A percentile compares a stretch with the other conserved stretches of the same genome.
Evolutionary conservation across 2,113 vertebrate genomes (phyloP).

Genomic region (Bucco capensis): DNA sequence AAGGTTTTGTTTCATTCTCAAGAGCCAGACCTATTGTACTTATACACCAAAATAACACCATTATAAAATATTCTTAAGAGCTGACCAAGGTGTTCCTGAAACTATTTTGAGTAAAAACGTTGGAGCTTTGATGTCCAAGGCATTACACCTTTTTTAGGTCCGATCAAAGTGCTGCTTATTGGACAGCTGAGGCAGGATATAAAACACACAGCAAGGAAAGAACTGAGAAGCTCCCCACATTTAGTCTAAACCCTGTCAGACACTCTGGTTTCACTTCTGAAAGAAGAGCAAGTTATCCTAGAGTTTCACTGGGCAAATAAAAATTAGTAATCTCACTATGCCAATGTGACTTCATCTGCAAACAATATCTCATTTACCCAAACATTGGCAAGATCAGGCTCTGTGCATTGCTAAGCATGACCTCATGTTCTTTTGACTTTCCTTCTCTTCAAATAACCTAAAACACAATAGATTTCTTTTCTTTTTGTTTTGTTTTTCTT

Average conservation of each 20-base stretch:
- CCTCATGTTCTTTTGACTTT: conserved; percentile 35
- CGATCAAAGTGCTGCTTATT: background rate
- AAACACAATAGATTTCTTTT: conserved; percentile 56
- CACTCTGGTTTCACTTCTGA: background rate
- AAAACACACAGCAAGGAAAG: background rate
- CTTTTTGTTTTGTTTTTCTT: no score
- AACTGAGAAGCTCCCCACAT: background rate
- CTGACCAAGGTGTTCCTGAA: background rate
- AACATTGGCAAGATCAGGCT: background rate
- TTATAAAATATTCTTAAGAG: background rate
- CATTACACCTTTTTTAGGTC: background rate
- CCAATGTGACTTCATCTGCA: background rate
- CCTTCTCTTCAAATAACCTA: conserved; percentile 28
- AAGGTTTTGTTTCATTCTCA: background rate
- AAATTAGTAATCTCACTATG: background rate
- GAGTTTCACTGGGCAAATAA: background rate
- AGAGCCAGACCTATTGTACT: background rate
- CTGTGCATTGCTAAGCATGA: background rate
- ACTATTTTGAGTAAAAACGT: background rate
- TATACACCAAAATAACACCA: background rate
- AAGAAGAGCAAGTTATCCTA: background rate
- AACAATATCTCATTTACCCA: background rate
- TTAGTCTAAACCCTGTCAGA: background rate
- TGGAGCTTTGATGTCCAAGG: background rate
- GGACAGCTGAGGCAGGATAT: background rate